Evolutionary conservation across 2,113 vertebrate genomes (phyloP), one percentile per base, ranked within the genome.

Genomic region (Tetraodon nigroviridis): DNA sequence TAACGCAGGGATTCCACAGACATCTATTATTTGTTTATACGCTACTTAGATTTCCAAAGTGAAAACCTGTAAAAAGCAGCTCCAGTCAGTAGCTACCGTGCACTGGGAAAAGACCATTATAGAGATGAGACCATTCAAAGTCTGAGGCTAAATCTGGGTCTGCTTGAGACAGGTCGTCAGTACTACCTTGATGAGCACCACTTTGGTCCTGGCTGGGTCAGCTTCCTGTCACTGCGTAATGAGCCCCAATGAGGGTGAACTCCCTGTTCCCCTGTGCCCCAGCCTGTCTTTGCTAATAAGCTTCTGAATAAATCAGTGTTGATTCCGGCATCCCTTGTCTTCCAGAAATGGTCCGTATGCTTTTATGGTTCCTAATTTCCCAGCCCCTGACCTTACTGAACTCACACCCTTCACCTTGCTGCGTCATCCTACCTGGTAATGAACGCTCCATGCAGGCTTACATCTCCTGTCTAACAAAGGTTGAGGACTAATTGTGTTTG

Each of bases 231-330:
- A 84, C 72, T 77, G 80, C 77, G 82, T 90, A 87, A 90, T 90
- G 87, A 88, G 87, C 75, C 73, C 84, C 82, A 64, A 79, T 85
- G 84, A 84, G 79, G 72, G 69, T 76, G 76, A 81, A 77, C 80
- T 81, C 70, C 73, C 76, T 82, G 82, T 71, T 84, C 82, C 76
- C 81, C 61, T 41, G 71, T 77, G 80, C 77, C 73, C 67, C 14
- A 40, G 72, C 78, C 84, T 86, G 81, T 86, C 86, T 87, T 69
- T 53, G 21, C 81, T 89, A 89, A 90, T 89, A 84, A 89, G 88
- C 79, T 72, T 67, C 79, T 83, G 87, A 86, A 87, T 87, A 80
- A 84, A 87, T 87, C 86, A 79, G 64, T 74, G 73, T 73, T 75
- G 71, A 64, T 67, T 45, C 55, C 61, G 65, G 61, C 57, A 24